Evolutionary conservation across 2,888 invertebrate species (phyloP), one percentile per base, ranked within the genome.

Genomic region (Cyclophora punctaria): DNA sequence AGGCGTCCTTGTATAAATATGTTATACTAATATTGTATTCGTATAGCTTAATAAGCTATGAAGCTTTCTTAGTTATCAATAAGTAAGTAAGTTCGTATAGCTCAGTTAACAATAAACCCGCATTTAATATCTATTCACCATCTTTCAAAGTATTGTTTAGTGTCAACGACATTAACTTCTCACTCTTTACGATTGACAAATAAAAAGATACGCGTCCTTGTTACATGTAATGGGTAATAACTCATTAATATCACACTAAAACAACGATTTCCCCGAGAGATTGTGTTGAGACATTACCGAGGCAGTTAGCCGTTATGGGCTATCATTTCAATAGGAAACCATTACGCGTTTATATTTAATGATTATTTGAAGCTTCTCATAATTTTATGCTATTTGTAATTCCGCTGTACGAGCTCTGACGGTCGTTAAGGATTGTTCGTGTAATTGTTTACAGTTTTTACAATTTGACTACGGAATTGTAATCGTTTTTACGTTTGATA

Each of bases 331-430:
- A 85, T 80, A 80, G 80, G 81, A 78, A 80, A 79, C 82, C 82
- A 79, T 85, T 85, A 79, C 73, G 73, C 78, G 79, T 83, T 86
- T 83, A 83, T 82, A 80, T 83, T 82, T 84, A 83, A 85, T 83
- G 82, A 79, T 84, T 82, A 82, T 84, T 84, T 81, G 77, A 80
- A 83, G 77, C 77, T 75, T 66, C 76, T 77, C 79, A 78, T 85
- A 83, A 85, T 81, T 80, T 78, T 75, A 69, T 67, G 68, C 73
- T 77, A 75, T 82, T 83, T 70, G 76, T 79, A 77, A 80, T 81
- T 73, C 70, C 64, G 63, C 56, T 63, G 58, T 61, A 62, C 37
- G 37, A 37, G 74, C 74, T 71, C 74, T 69, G 20, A 73, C 73
- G 75, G 62, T 78, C 76, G 73, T 81, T 81, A 79, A 63, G 75